A percentile compares a stretch with the other conserved stretches of the same genome.
These are phyloP conservation scores for Colistium nudipinnis DNA, from an alignment of 2,113 vertebrate species.

Conservation along the genomic window DNA sequence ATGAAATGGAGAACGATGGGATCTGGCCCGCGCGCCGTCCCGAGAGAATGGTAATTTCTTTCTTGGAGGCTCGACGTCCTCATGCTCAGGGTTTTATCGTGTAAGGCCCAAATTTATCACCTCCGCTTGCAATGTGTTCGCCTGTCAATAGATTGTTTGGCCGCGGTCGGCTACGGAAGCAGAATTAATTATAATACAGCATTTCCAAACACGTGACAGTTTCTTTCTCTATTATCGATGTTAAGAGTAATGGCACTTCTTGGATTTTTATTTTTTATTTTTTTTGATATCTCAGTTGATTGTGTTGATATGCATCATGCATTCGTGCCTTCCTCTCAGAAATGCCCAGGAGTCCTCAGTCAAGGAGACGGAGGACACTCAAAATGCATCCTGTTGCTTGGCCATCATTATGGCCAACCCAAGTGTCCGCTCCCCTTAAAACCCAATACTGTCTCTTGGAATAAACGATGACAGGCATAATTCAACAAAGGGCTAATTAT, in stretches of 20 bases:
- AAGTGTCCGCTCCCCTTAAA: slow-evolving; percentile 59
- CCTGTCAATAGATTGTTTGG: slow-evolving; percentile 25
- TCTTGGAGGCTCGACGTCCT: slow-evolving; percentile 19
- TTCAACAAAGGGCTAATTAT: slow-evolving; percentile 67
- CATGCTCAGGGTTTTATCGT: slow-evolving; percentile 33
- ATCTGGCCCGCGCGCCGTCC: slow-evolving; percentile 10
- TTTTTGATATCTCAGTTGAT: slow-evolving; percentile 6
- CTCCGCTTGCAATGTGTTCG: slow-evolving; percentile 12
- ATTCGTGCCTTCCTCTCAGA: slow-evolving; percentile 41
- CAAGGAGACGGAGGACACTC: slow-evolving; percentile 67
- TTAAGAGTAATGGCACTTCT: neutral
- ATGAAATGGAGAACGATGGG: slow-evolving; percentile 37
- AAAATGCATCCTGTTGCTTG: slow-evolving; percentile 64
- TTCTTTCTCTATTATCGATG: slow-evolving; percentile 10
- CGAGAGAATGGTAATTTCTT: slow-evolving; percentile 43
- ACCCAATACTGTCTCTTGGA: slow-evolving; percentile 51
- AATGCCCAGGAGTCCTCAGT: slow-evolving; percentile 57
- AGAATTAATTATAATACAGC: slow-evolving; percentile 14
- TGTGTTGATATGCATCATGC: slow-evolving; percentile 26
- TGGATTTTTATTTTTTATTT: neutral
- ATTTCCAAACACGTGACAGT: slow-evolving; percentile 9
- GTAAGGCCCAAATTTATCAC: slow-evolving; percentile 8
- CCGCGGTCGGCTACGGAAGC: slow-evolving; percentile 10
- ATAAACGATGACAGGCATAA: slow-evolving; percentile 63
- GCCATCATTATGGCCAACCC: slow-evolving; percentile 65